Evolutionary conservation across 2,888 invertebrate species (phyloP), one percentile per base, ranked within the genome.

Genomic region (Synanthedon myopaeformis): DNA sequence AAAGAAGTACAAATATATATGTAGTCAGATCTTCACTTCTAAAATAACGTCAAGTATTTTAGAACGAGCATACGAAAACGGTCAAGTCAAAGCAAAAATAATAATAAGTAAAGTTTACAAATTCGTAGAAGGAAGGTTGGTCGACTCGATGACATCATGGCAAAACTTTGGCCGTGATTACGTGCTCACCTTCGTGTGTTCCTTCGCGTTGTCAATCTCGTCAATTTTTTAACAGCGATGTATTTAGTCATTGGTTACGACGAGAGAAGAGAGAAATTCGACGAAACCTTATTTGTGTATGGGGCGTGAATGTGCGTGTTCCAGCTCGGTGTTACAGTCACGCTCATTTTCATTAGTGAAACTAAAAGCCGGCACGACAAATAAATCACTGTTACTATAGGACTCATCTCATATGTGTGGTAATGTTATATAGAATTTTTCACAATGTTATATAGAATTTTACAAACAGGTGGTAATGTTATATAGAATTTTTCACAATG

Each of bases 41-140:
- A 35, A 65, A 66, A 70, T 70, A 76, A 74, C 69, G 72, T 75
- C n/a, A n/a, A n/a, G n/a, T n/a, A n/a, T n/a, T n/a, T n/a, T n/a
- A n/a, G n/a, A n/a, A 67, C 64, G 71, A 61, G 65, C 67, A 77
- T 75, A 71, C 70, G 61, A 63, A 35, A 71, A 66, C 69, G 68
- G 71, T 64, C 62, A 63, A 61, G 70, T 64, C 62, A 63, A 61
- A 56, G 62, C 65, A 63, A 75, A 35, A 81, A 82, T 82, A 82
- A 79, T 78, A 83, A 83, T 76, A 70, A 63, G 67, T 10, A 35
- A 72, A 70, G 74, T 80, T 70, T 65, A 65, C 64, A 76, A 75
- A 72, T 85, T 84, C 84, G 79, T 76, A 75, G 83, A 86, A 85
- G 67, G 66, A 70, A 78, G 79, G 74, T 76, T 66, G 71, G 72